Evolutionary conservation across 2,113 vertebrate species (phyloP).

Genomic region (Albula goreensis): DNA sequence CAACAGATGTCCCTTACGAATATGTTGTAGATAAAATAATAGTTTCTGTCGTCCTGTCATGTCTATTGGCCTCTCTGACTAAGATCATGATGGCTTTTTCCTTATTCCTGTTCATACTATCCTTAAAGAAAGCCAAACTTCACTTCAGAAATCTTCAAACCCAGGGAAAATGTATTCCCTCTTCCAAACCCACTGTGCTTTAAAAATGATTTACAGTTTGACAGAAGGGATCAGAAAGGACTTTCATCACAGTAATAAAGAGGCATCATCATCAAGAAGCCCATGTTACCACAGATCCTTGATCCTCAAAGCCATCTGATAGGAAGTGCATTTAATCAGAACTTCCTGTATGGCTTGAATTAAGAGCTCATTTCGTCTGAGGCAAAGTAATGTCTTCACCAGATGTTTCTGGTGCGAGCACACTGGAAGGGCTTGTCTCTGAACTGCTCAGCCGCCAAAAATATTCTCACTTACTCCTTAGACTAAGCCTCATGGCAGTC

Average conservation of each 20-base stretch:
- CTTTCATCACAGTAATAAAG: constrained; percentile 30
- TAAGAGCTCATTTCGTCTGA: constrained; percentile 62
- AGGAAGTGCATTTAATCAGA: constrained; percentile 69
- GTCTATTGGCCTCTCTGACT: too few relatives aligned
- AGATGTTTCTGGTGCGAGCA: constrained; percentile 47
- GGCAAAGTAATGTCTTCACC: constrained; percentile 45
- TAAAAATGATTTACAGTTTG: background rate
- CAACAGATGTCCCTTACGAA: background rate
- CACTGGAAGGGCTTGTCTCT: background rate
- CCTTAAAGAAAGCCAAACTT: background rate
- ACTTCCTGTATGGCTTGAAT: constrained; percentile 49
- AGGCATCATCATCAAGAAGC: constrained; percentile 23
- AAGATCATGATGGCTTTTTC: background rate
- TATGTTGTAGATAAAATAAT: background rate
- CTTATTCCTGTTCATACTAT: background rate
- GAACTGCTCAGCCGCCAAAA: background rate
- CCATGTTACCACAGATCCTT: constrained; percentile 44
- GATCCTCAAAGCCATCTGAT: constrained; percentile 52
- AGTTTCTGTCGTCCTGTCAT: too few relatives aligned
- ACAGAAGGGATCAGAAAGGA: background rate
- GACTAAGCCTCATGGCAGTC: background rate
- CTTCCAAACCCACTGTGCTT: background rate
- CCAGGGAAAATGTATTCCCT: background rate
- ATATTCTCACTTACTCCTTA: background rate
- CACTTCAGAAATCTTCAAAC: background rate